These are phyloP conservation scores for Mormyrus lacerda DNA, from an alignment of 2,113 vertebrate species.

Conservation along the genomic window DNA sequence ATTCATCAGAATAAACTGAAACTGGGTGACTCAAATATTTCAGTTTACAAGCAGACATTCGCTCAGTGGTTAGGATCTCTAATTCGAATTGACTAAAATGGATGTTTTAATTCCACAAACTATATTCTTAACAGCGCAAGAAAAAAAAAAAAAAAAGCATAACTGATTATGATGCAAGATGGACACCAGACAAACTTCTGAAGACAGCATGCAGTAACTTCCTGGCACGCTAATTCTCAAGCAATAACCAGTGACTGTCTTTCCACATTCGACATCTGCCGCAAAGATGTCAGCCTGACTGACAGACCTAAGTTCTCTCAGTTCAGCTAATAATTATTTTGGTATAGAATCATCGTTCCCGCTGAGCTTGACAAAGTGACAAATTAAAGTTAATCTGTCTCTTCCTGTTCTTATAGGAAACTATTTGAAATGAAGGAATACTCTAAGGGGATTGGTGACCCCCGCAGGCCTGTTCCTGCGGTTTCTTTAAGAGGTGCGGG, in stretches of 20 bases:
- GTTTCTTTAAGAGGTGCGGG: background rate
- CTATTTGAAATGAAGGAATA: constrained; percentile 30
- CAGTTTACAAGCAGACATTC: background rate
- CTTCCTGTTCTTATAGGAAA: constrained; percentile 43
- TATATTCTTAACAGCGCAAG: background rate
- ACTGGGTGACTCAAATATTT: background rate
- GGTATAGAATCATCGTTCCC: constrained; percentile 15
- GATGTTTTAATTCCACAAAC: background rate
- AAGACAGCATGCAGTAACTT: background rate
- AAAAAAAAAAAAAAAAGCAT: background rate
- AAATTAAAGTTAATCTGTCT: constrained; percentile 39
- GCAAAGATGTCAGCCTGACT: constrained; percentile 39
- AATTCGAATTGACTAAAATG: background rate
- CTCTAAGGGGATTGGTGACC: constrained; percentile 14
- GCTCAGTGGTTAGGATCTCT: background rate
- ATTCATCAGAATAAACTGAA: background rate
- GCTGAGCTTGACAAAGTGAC: constrained; percentile 37
- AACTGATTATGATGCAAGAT: background rate
- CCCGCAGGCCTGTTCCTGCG: constrained; percentile 12
- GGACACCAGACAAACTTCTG: background rate
- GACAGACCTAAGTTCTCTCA: constrained; percentile 32
- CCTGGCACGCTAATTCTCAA: background rate
- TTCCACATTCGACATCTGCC: constrained; percentile 34
- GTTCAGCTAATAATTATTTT: constrained; percentile 20
- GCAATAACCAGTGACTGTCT: constrained; percentile 12